These are phyloP conservation scores for Axis porcinus DNA, from an alignment of 2,113 vertebrate genomes.

Conservation along the genomic window DNA sequence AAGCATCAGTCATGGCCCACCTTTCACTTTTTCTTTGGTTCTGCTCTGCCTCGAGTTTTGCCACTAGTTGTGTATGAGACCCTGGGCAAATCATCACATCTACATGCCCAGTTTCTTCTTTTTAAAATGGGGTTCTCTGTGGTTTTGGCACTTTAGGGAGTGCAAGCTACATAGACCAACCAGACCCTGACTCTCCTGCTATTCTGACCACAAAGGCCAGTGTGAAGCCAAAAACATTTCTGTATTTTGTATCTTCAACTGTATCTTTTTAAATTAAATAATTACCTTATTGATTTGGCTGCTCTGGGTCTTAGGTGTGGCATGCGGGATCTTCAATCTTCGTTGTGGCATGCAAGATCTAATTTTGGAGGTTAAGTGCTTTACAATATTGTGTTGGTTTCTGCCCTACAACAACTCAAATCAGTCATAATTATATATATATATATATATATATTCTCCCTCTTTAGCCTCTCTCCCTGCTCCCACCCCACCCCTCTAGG, in stretches of 20 bases:
- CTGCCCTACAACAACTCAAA: not conserved
- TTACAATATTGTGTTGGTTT: not conserved
- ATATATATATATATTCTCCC: not conserved
- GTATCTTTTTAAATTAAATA: not conserved
- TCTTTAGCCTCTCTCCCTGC: not conserved
- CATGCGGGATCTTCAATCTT: not conserved
- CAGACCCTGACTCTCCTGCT: not conserved
- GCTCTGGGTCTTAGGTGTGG: not conserved
- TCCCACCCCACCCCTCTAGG: not conserved
- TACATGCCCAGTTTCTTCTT: not conserved
- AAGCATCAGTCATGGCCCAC: not conserved
- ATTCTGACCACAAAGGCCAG: not conserved
- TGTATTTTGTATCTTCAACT: not conserved
- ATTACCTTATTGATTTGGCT: not conserved
- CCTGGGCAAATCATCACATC: not conserved
- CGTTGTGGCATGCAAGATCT: not conserved
- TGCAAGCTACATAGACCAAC: no score
- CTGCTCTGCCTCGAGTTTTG: not conserved
- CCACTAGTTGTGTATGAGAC: not conserved
- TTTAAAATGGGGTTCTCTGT: not conserved
- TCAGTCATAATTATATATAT: not conserved
- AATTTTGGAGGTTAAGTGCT: not conserved
- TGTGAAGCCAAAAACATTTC: not conserved
- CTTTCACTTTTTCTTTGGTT: not conserved
- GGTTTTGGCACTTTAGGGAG: not conserved